These are phyloP conservation scores for Nephrotoma appendiculata DNA, from an alignment of 2,888 invertebrate species.

Conservation along the genomic window DNA sequence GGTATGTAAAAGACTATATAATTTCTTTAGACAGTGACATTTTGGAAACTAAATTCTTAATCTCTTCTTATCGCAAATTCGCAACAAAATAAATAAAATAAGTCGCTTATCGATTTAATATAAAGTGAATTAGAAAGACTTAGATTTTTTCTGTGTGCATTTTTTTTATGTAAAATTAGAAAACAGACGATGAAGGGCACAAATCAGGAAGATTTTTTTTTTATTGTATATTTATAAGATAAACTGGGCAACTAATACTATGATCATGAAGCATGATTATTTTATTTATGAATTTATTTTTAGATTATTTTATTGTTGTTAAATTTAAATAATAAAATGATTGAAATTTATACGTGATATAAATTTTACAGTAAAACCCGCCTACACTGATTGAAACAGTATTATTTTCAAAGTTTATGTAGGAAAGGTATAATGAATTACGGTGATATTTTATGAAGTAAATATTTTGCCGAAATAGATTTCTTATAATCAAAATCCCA, in stretches of 20 bases:
- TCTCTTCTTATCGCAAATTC: not conserved
- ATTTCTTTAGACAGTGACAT: not conserved
- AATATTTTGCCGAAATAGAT: too few species aligned
- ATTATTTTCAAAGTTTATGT: too few species aligned
- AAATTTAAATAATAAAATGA: not conserved
- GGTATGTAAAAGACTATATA: constrained; percentile 23
- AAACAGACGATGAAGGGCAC: not conserved
- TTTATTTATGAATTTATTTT: not conserved
- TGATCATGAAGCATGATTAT: not conserved
- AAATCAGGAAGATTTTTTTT: not conserved
- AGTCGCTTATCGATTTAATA: not conserved
- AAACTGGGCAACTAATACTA: not conserved
- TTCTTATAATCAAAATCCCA: too few species aligned
- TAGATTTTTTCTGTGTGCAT: not conserved
- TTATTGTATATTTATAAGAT: not conserved
- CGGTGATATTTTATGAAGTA: too few species aligned
- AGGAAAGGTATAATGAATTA: too few species aligned
- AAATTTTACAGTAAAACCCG: not conserved
- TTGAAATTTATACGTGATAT: not conserved
- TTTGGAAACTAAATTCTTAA: not conserved
- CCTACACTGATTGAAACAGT: not conserved
- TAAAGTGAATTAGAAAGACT: not conserved
- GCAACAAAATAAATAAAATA: not conserved
- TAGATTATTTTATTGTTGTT: not conserved
- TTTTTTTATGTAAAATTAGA: not conserved